These are phyloP conservation scores for Drosophila anomelani DNA, from an alignment of 2,888 invertebrate species.

Conservation along the genomic window DNA sequence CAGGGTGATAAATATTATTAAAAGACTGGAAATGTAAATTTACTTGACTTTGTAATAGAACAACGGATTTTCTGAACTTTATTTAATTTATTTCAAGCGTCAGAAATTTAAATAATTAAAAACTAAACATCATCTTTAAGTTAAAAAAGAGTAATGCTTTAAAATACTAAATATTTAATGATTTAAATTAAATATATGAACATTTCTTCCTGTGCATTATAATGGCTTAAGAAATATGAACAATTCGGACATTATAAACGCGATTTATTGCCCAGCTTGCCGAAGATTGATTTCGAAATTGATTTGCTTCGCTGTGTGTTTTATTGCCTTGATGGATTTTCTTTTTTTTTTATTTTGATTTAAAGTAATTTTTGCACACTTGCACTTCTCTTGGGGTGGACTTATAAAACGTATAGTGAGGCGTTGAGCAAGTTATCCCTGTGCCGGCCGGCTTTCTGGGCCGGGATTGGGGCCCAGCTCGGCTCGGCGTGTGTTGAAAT, in stretches of 20 bases:
- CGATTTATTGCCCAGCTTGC: slow-evolving; percentile 29
- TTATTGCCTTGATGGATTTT: slow-evolving; percentile 5
- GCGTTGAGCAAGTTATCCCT: slow-evolving; percentile 32
- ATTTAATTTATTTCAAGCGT: neutral
- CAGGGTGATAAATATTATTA: neutral
- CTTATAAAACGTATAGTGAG: slow-evolving; percentile 19
- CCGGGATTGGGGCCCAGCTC: slow-evolving; percentile 1
- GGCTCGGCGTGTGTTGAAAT: slow-evolving; percentile 44
- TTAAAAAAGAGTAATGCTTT: neutral
- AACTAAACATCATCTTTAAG: neutral
- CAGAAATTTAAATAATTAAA: neutral
- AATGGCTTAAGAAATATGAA: slow-evolving; percentile 39
- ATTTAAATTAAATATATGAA: rapidly evolving
- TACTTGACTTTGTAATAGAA: neutral
- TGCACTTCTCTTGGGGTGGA: slow-evolving; percentile 46
- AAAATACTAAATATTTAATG: neutral
- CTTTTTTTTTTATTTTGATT: slow-evolving; percentile 22
- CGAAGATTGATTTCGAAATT: slow-evolving; percentile 45
- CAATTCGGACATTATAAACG: slow-evolving; percentile 29
- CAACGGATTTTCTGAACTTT: neutral
- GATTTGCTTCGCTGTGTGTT: slow-evolving; percentile 17
- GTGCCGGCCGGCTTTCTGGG: slow-evolving; percentile 47
- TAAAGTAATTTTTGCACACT: slow-evolving; percentile 30
- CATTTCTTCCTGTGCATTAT: neutral
- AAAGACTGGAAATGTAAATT: neutral